These are phyloP conservation scores for Trematocara zebra DNA, from an alignment of 2,113 vertebrate genomes.

Conservation along the genomic window DNA sequence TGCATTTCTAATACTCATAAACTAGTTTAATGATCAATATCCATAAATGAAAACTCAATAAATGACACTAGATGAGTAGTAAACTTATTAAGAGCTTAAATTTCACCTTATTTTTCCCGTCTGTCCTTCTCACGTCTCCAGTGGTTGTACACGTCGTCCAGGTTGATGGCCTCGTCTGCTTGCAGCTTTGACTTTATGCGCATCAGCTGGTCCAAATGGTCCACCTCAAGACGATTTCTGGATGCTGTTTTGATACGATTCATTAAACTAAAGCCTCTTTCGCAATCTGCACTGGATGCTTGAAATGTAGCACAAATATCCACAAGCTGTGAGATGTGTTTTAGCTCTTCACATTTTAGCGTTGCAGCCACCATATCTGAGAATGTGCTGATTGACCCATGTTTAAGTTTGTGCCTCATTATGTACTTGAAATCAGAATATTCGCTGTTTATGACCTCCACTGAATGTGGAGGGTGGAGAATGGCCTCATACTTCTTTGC, in stretches of 20 bases:
- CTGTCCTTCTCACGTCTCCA: not conserved
- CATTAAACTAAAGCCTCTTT: slow-evolving; percentile 8
- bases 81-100: no score
- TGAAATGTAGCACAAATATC: not conserved
- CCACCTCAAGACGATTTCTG: slow-evolving; percentile 7
- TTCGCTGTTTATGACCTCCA: not conserved
- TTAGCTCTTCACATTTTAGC: not conserved
- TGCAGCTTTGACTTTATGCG: not conserved
- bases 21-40: no score
- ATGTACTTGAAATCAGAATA: not conserved
- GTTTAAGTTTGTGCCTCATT: not conserved
- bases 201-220: slow-evolving; percentile 8
- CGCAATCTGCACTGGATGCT: not conserved
- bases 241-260: slow-evolving; percentile 5
- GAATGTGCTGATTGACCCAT: slow-evolving; percentile 1
- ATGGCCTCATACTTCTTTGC: not conserved
- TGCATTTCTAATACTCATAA: no score
- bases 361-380: not conserved
- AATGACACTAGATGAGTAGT: no score
- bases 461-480: not conserved
- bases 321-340: not conserved
- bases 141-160: not conserved
- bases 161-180: not conserved
- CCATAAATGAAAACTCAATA: no score
- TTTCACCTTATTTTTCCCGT: no score